Evolutionary conservation across 2,113 vertebrate species (phyloP).

Genomic region (Prolemur simus): DNA sequence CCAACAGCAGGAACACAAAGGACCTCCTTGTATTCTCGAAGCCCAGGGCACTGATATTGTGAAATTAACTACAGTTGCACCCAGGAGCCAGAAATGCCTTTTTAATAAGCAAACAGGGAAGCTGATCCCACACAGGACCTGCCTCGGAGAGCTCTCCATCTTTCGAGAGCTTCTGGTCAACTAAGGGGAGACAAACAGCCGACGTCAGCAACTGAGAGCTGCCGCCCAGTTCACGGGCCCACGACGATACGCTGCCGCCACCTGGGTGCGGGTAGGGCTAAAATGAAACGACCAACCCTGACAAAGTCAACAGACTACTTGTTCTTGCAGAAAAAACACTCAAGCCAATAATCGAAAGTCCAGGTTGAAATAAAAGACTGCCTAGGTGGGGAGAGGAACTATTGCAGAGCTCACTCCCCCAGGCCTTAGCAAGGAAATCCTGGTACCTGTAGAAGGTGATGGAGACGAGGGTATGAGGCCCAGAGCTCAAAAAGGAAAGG

Average conservation of each 20-base stretch:
- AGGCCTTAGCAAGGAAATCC: not conserved
- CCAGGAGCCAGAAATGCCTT: constrained; percentile 17
- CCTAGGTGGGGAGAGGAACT: not conserved
- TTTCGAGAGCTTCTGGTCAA: not conserved
- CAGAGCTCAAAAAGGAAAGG: not conserved
- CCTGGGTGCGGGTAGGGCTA: fast-evolving
- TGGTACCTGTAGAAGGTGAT: not conserved
- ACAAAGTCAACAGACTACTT: not conserved
- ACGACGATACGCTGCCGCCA: fast-evolving
- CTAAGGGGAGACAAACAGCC: not conserved
- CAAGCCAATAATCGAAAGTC: not conserved
- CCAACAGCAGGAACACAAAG: not conserved
- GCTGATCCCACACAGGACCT: not conserved
- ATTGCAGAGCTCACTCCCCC: fast-evolving
- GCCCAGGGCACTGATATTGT: not conserved
- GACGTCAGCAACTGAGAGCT: not conserved
- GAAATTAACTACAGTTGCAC: constrained; percentile 21
- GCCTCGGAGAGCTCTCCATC: not conserved
- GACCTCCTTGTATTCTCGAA: not conserved
- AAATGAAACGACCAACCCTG: not conserved
- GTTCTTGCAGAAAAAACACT: not conserved
- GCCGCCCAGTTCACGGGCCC: fast-evolving
- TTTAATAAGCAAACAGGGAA: constrained; percentile 47
- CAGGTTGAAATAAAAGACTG: not conserved
- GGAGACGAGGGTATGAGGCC: not conserved